These are phyloP conservation scores for Excalfactoria chinensis DNA, from an alignment of 2,113 vertebrate genomes.

Conservation along the genomic window DNA sequence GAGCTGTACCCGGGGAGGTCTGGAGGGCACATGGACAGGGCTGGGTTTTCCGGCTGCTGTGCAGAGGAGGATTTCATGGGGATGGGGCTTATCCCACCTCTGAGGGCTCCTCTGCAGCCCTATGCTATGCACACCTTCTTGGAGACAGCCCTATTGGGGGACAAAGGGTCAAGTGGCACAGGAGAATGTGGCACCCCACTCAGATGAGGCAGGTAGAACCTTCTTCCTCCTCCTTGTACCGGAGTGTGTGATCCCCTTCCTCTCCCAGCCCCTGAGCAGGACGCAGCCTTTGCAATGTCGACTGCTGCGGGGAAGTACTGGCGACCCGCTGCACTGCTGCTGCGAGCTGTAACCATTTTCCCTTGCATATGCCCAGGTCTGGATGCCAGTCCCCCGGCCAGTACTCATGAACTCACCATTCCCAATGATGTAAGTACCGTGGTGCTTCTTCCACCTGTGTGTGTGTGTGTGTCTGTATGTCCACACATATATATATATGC, in stretches of 20 bases:
- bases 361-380: slow-evolving; percentile 85
- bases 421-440: slow-evolving; percentile 96
- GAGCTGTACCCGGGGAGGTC: background rate
- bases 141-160: background rate
- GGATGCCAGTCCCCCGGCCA: slow-evolving; percentile 95
- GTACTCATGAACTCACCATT: slow-evolving; percentile 98
- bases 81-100: background rate
- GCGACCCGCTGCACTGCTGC: background rate
- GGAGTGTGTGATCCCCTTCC: slow-evolving; percentile 60
- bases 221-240: slow-evolving; percentile 57
- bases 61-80: background rate
- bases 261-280: slow-evolving; percentile 24
- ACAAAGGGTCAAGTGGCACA: background rate
- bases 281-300: slow-evolving; percentile 34
- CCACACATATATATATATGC: no score
- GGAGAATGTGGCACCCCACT: background rate
- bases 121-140: background rate
- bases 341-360: slow-evolving; percentile 68
- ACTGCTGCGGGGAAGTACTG: slow-evolving; percentile 17
- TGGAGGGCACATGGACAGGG: background rate
- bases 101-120: background rate
- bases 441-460: background rate
- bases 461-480: background rate
- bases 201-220: slow-evolving; percentile 7
- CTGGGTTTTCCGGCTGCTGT: background rate